phyloP scores from a whole-genome alignment of 2,113 vertebrate species.

The Protobothrops flavoviridis region DNA sequence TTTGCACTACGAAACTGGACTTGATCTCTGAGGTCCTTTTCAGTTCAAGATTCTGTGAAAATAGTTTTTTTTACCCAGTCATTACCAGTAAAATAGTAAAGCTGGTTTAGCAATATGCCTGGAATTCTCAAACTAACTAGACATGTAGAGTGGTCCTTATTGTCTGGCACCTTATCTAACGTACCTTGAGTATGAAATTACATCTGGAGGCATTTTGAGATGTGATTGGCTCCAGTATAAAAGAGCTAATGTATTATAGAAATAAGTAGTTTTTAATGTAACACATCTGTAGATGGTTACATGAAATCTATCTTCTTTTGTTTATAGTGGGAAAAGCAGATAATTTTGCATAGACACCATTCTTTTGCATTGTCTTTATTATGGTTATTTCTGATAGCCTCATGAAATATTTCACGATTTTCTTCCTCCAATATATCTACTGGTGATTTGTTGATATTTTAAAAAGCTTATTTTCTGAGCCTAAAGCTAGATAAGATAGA shows the following conservation, averaged over 20 bases:
- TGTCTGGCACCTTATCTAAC: background rate
- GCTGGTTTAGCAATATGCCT: background rate
- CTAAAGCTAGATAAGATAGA: conserved; percentile 39
- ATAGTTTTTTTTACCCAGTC: background rate
- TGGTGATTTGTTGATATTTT: conserved; percentile 39
- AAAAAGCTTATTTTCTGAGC: conserved; percentile 38
- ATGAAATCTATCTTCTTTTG: background rate
- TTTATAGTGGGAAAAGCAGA: background rate
- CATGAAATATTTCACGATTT: background rate
- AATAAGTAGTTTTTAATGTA: background rate
- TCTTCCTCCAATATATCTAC: background rate
- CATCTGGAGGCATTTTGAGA: background rate
- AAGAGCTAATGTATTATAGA: background rate
- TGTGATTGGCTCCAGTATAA: background rate
- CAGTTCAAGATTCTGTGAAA: background rate
- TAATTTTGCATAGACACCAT: background rate
- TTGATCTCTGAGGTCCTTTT: background rate
- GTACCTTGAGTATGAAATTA: background rate
- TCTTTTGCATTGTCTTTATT: background rate
- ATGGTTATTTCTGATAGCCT: background rate
- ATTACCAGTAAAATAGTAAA: background rate
- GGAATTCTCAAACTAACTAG: background rate
- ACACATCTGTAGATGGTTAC: background rate
- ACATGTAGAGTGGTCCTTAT: background rate
- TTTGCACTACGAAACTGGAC: background rate